Base-by-base conservation (phyloP, 2,888 invertebrate species). In the Cylindroiulus punctatus region DNA sequence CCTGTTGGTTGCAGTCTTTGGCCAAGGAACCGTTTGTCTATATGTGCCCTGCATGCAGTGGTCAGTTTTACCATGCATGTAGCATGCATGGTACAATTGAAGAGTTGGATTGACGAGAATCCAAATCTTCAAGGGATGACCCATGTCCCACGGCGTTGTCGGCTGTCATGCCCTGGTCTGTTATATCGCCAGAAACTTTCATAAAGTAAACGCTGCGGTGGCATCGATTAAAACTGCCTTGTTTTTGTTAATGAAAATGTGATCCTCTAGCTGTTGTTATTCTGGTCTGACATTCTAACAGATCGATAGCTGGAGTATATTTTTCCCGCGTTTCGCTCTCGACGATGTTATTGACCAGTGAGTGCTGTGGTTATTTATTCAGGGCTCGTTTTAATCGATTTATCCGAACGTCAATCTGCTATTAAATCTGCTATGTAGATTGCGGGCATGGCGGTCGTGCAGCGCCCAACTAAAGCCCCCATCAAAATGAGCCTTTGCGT, bases 401-500 rank as follows among this genome's bases (percentile, higher is more conserved):
- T 65, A 65, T 65, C 12, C 65, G 22, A n/a, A 26, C 65, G 65
- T 65, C 65, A 65, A 65, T 65, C 65, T 65, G 2, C 65, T 26
- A 65, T 65, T 65, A 65, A 65, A 26, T 26, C 65, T 26, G 22
- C 22, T 26, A 65, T 65, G 65, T 65, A 65, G 65, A 65, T 65
- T 65, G 65, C 26, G n/a, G 57, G 57, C n/a, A 4, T 4, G 57
- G 4, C 10, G 22, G 26, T 65, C 65, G 26, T 65, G 65, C 3
- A 65, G 17, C 2, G 65, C 26, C 2, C 65, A 26, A 65, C 19
- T 57, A 22, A n/a, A 57, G 57, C 57, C 57, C 57, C 57, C n/a
- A 57, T 57, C 65, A 22, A 65, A 65, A 65, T 65, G 65, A 65
- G 65, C 65, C 65, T 65, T 26, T 65, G 65, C 65, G 65, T 65